Conservation (phyloP, 2,113 vertebrate genomes). For the Aegithalos caudatus region DNA sequence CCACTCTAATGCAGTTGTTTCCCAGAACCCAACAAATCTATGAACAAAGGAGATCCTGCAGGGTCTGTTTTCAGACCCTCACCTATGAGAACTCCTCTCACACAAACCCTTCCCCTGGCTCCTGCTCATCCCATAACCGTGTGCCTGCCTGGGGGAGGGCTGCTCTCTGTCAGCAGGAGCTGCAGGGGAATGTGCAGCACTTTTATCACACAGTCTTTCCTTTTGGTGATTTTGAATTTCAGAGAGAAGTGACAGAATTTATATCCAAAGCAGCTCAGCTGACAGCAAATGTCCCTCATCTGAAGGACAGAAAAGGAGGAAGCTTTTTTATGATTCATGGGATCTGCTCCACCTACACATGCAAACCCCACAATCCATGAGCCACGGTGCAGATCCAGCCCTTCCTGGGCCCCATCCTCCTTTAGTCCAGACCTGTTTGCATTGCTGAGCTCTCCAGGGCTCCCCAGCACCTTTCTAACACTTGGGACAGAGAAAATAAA, state of each 20-base stretch:
- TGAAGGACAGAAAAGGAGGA: not conserved
- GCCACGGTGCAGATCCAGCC: not conserved
- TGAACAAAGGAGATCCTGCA: rapidly evolving
- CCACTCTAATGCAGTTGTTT: not conserved
- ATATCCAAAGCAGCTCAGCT: not conserved
- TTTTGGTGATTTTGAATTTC: not conserved
- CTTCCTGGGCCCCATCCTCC: not conserved
- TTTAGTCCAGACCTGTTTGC: not conserved
- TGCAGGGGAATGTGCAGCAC: not conserved
- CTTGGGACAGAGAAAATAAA: not conserved
- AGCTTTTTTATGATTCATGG: constrained; percentile 20
- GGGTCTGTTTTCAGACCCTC: not conserved
- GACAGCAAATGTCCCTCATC: not conserved
- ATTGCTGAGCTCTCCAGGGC: not conserved
- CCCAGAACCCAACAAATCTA: not conserved
- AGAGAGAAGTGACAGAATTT: not conserved
- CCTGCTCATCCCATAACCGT: not conserved
- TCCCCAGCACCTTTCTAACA: not conserved
- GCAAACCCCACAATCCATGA: not conserved
- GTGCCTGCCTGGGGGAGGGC: not conserved
- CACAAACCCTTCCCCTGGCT: not conserved
- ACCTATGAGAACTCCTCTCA: not conserved
- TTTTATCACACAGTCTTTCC: not conserved
- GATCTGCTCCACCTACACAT: constrained; percentile 35
- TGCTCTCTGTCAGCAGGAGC: not conserved